A percentile compares a stretch with the other conserved stretches of the same genome.
Conservation (phyloP, 2,113 vertebrate species). For the Benitochromis conjunctus region DNA sequence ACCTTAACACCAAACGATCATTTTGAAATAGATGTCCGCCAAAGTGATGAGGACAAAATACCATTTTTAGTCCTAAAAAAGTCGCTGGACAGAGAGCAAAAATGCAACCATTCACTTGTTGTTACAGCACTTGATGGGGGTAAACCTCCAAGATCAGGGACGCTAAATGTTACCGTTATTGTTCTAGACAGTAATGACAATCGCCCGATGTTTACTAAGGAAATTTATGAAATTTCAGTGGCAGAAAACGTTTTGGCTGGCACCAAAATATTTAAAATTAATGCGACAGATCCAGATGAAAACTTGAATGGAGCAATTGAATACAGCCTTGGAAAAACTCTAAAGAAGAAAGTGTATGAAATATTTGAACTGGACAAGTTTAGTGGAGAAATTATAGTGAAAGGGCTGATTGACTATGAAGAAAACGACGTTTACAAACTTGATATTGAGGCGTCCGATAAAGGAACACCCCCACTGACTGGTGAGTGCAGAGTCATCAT, state of each 20-base stretch:
- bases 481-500: slow-evolving; percentile 58
- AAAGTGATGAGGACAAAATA: slow-evolving; percentile 36
- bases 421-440: slow-evolving; percentile 43
- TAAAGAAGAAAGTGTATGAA: not conserved
- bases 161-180: slow-evolving; percentile 38
- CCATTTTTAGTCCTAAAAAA: slow-evolving; percentile 53
- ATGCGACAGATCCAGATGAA: slow-evolving; percentile 7
- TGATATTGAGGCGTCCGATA: slow-evolving; percentile 49
- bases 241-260: slow-evolving; percentile 25
- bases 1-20: slow-evolving; percentile 49
- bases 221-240: slow-evolving; percentile 20
- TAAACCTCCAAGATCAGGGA: slow-evolving; percentile 35
- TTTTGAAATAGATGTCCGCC: slow-evolving; percentile 42
- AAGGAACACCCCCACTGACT: slow-evolving; percentile 38
- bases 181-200: slow-evolving; percentile 67
- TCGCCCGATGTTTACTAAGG: slow-evolving; percentile 45
- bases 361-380: slow-evolving; percentile 39
- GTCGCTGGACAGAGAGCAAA: slow-evolving; percentile 52
- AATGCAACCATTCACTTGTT: not conserved
- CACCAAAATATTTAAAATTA: not conserved
- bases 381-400: slow-evolving; percentile 20
- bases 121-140: slow-evolving; percentile 63
- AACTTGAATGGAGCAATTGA: slow-evolving; percentile 3
- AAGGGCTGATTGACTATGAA: slow-evolving; percentile 23
- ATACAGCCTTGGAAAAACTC: slow-evolving; percentile 27